Evolutionary conservation across 2,888 invertebrate species (phyloP).

Genomic region (Nephrotoma guestfalica): DNA sequence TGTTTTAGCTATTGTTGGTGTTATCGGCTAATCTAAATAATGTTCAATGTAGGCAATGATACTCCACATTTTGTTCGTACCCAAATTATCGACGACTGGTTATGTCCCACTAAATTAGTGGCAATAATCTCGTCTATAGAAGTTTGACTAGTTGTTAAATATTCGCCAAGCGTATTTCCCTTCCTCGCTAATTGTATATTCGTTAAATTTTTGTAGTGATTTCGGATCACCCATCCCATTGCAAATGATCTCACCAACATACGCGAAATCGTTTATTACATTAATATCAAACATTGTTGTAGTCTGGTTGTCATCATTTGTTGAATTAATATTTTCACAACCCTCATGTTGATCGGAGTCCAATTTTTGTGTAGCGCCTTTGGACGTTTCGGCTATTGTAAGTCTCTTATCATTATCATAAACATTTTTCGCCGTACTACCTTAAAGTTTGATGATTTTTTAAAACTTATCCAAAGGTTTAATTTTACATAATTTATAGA

Average conservation of each 20-base stretch:
- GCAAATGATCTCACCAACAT: not conserved
- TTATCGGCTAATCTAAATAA: not conserved
- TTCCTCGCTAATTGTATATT: not conserved
- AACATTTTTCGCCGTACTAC: not conserved
- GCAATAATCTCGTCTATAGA: not conserved
- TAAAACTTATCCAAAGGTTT: not conserved
- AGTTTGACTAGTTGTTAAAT: not conserved
- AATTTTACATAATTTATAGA: not conserved
- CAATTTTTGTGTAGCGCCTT: not conserved
- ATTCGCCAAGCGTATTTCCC: not conserved
- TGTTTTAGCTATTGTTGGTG: not conserved
- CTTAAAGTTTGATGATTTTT: not conserved
- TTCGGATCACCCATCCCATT: not conserved
- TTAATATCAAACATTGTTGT: not conserved
- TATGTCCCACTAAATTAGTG: not conserved
- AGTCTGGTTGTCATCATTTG: not conserved
- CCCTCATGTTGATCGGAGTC: too few species aligned
- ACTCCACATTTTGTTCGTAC: not conserved
- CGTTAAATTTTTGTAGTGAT: not conserved
- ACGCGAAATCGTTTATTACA: too few species aligned
- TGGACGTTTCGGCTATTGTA: not conserved
- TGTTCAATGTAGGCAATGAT: not conserved
- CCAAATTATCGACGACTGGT: not conserved
- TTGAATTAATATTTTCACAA: too few species aligned
- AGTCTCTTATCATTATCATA: too few species aligned